Evolutionary conservation across 2,797 vertebrate species (phyloP), one percentile per base, ranked within the genome.

Genomic region (Anguilla marmorata): DNA sequence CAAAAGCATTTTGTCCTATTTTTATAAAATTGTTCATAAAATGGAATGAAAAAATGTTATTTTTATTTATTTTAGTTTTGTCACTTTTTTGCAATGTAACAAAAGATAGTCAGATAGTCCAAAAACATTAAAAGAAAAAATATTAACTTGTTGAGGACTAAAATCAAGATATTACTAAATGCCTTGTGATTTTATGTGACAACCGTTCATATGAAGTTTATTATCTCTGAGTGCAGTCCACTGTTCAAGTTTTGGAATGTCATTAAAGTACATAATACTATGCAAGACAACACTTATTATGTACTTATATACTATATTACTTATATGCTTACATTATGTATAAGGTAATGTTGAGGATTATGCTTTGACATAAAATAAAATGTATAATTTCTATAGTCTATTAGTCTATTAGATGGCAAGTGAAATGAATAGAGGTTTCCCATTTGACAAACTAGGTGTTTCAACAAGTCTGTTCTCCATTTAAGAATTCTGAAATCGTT

Each of bases 401-500:
- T 54, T 45, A 52, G 16, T 19, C 14, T 58, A 58, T 58, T 58
- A 27, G 9, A 72, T 72, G 66, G 24, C 63, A 66, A n/a, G n/a
- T 30, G n/a, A 72, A 27, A 72, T 63, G 60, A n/a, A 30, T 30
- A 84, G 56, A 60, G 79, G 92, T 90, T 94, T 94, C 95, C 93
- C 94, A 94, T 95, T 93, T 66, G 90, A 93, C 93, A 92, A 91
- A 94, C 91, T 90, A 90, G 91, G 90, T 93, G 92, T 92, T 92
- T 95, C 95, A 96, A 94, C 94, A 80, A 83, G 63, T 95, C 94
- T 95, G 90, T 90, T 92, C 92, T 92, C 92, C 94, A 94, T 93
- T 91, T 90, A 92, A 92, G 91, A 94, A 95, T 93, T 93, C 91
- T 91, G 91, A 94, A 94, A 92, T 94, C 93, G 94, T 94, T 92